Evolutionary conservation across 2,888 invertebrate genomes (phyloP), one percentile per base, ranked within the genome.

Genomic region (Litoditis marina): DNA sequence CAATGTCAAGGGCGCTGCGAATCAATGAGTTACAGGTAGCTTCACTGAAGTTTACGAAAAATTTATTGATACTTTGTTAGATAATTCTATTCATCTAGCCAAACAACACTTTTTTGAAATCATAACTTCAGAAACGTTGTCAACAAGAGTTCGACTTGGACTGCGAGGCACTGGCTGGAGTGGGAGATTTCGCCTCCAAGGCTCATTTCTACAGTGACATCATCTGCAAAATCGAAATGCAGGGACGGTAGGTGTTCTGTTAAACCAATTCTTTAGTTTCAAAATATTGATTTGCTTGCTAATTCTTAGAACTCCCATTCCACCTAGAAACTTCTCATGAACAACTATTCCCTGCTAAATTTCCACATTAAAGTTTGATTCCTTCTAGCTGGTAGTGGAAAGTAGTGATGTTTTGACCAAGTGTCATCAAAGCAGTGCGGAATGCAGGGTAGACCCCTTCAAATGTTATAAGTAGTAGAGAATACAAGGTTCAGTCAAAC

Each of bases 111-210:
- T 1, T 22, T 49, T 22, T 27, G 11, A 19, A 44, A 13, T 28
- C 13, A 16, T 19, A 11, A 36, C 22, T 66, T 32, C 58, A 72
- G 62, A 63, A 63, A 22, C 25, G 28, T 16, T 58, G 52, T 8
- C 58, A 73, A 54, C 31, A 63, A 19, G 62, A 49, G 16, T 81
- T 81, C 66, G 72, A 76, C 52, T 76, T 77, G 7, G 73, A 74
- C 4, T 81, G 81, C 67, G 81, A 81, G 60, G 71, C 74, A 11
- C 46, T 81, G 44, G 54, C 68, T 16, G 81, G 76, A 19, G 60
- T 74, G n/a, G 77, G 68, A 68, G 80, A 80, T 51, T 80, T 72
- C 60, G 80, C 80, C 0, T 78, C 79, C 31, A 76, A 76, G 60
- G 70, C 71, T 25, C 76, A 77, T 51, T 77, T 77, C 67, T 77